phyloP scores from a whole-genome alignment of 2,888 invertebrate species.

The Xestia sexstrigata region DNA sequence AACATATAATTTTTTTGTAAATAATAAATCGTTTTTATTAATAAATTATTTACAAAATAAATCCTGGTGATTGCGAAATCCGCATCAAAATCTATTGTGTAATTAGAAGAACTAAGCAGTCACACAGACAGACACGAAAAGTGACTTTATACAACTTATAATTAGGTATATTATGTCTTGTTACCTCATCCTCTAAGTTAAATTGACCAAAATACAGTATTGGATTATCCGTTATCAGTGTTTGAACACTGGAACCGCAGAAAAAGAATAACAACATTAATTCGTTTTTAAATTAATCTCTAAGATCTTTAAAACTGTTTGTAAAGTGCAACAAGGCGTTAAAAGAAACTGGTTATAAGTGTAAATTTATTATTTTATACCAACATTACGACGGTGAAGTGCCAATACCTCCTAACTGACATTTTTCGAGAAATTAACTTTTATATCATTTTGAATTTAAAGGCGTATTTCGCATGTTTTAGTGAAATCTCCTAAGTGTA shows the following conservation, averaged over 20 bases:
- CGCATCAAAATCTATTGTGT: background rate
- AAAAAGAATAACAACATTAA: background rate
- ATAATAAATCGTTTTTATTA: background rate
- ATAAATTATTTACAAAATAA: background rate
- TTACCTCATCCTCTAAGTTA: background rate
- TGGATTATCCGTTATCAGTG: background rate
- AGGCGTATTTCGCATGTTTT: no score
- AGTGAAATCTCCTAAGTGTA: no score
- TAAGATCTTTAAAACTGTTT: background rate
- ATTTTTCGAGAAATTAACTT: no score
- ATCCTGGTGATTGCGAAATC: background rate
- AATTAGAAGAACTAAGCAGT: background rate
- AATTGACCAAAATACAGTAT: background rate
- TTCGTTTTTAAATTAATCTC: background rate
- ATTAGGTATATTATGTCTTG: background rate
- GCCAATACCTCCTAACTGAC: no score
- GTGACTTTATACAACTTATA: background rate
- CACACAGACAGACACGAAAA: background rate
- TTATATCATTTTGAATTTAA: no score
- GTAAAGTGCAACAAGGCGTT: slow-evolving; percentile 25
- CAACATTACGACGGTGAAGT: no score
- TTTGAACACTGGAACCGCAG: slow-evolving; percentile 15
- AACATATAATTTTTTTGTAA: no score
- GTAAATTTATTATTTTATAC: background rate
- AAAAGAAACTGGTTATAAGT: background rate